Conservation (phyloP, 2,888 invertebrate species). For the Dasysyrphus albostriatus region DNA sequence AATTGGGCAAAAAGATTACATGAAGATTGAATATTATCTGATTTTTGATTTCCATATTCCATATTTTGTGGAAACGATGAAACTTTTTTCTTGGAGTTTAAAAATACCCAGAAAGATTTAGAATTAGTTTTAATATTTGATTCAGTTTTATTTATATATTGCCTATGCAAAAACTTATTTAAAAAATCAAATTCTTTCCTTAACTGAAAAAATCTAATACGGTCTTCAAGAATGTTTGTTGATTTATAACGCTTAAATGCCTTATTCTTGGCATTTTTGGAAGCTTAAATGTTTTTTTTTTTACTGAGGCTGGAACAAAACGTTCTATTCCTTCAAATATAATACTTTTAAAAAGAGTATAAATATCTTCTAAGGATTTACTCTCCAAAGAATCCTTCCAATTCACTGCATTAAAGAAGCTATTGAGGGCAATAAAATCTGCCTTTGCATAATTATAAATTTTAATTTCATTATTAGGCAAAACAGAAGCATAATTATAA, state of each 20-base stretch:
- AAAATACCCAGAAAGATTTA: constrained; percentile 70
- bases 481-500: not conserved
- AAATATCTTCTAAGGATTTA: not conserved
- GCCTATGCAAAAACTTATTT: too few relatives aligned
- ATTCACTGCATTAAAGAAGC: not conserved
- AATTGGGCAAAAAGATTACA: too few relatives aligned
- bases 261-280: constrained; percentile 7
- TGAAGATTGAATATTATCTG: not conserved
- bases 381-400: not conserved
- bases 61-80: not conserved
- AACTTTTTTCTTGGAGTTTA: not conserved
- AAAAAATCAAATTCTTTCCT: too few relatives aligned
- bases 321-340: not conserved
- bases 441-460: not conserved
- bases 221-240: too few relatives aligned
- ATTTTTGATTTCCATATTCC: not conserved
- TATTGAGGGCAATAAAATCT: constrained; percentile 1
- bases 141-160: too few relatives aligned
- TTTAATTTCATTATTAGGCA: not conserved
- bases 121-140: too few relatives aligned
- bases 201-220: too few relatives aligned
- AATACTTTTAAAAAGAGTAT: not conserved
- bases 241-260: constrained; percentile 1
- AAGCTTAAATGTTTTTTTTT: not conserved
- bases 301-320: not conserved